Evolutionary conservation across 2,888 invertebrate genomes (phyloP).

Genomic region (Drosophila cracens): DNA sequence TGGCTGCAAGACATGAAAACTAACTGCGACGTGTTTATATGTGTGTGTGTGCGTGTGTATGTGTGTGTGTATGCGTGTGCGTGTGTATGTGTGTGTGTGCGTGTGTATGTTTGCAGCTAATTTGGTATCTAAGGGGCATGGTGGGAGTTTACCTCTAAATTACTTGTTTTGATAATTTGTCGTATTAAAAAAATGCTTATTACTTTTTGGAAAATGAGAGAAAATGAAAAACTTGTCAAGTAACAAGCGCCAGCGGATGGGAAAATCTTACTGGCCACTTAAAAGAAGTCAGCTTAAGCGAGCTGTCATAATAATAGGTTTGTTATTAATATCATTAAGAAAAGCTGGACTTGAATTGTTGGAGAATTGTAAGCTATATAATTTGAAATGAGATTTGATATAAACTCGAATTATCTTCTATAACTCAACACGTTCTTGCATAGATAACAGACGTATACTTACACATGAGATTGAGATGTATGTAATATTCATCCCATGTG

Average conservation of each 20-base stretch:
- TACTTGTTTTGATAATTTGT: conserved; percentile 49
- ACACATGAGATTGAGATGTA: not conserved
- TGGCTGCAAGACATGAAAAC: conserved; percentile 68
- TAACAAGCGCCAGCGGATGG: conserved; percentile 10
- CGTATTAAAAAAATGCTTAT: conserved; percentile 45
- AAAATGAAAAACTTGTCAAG: conserved; percentile 11
- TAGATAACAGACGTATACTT: not conserved
- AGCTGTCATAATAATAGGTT: conserved; percentile 5
- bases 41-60: conserved; percentile 10
- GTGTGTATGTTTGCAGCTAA: conserved; percentile 12
- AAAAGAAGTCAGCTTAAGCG: not conserved
- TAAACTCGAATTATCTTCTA: not conserved
- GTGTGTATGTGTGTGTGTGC: conserved; percentile 11
- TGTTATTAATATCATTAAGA: not conserved
- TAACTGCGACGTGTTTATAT: conserved; percentile 16
- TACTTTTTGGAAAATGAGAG: conserved; percentile 26
- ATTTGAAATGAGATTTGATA: not conserved
- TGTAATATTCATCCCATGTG: not conserved
- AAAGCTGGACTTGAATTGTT: not conserved
- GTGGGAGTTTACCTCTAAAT: conserved; percentile 48
- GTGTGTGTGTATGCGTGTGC: conserved; percentile 2
- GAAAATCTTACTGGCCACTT: not conserved
- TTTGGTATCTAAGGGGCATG: conserved; percentile 17
- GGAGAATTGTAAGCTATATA: not conserved
- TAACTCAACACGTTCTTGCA: not conserved